These are phyloP conservation scores for Microchirus variegatus DNA, from an alignment of 2,797 vertebrate genomes.

Conservation along the genomic window DNA sequence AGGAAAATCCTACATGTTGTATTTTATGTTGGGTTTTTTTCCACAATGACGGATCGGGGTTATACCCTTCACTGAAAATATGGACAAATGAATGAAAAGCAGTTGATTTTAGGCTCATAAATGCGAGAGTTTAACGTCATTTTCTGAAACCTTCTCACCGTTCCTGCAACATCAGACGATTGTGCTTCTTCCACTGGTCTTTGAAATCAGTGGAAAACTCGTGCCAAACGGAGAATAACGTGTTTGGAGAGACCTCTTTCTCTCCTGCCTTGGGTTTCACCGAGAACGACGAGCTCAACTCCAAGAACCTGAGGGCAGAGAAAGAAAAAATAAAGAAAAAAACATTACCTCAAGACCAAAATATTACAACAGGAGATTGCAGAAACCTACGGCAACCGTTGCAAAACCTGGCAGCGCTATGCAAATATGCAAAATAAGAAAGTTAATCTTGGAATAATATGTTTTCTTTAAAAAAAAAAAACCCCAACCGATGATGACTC, in stretches of 20 bases:
- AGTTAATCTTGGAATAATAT: conserved; percentile 64
- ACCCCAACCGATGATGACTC: conserved; percentile 40
- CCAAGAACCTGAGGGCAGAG: conserved; percentile 89
- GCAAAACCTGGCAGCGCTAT: conserved; percentile 55
- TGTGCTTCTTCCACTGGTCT: conserved; percentile 97
- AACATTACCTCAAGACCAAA: conserved; percentile 44
- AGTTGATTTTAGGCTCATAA: conserved; percentile 8
- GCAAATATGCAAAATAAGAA: conserved; percentile 63
- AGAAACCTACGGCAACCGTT: conserved; percentile 58
- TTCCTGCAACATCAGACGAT: conserved; percentile 92
- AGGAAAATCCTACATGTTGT: conserved; percentile 44
- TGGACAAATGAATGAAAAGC: not conserved
- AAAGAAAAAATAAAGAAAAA: conserved; percentile 53
- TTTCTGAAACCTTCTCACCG: conserved; percentile 79
- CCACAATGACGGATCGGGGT: conserved; percentile 34
- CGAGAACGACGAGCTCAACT: conserved; percentile 92
- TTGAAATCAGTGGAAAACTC: conserved; percentile 99
- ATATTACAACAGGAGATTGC: conserved; percentile 64
- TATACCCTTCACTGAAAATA: conserved; percentile 9
- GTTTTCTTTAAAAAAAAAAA: conserved; percentile 29
- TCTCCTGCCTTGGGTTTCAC: conserved; percentile 95
- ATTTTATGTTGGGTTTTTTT: conserved; percentile 38
- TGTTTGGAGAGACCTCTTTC: conserved; percentile 93
- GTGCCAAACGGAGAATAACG: conserved; percentile 95
- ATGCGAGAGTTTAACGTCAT: conserved; percentile 3